Evolutionary conservation across 2,888 invertebrate species (phyloP), one percentile per base, ranked within the genome.

Genomic region (Muscina levida): DNA sequence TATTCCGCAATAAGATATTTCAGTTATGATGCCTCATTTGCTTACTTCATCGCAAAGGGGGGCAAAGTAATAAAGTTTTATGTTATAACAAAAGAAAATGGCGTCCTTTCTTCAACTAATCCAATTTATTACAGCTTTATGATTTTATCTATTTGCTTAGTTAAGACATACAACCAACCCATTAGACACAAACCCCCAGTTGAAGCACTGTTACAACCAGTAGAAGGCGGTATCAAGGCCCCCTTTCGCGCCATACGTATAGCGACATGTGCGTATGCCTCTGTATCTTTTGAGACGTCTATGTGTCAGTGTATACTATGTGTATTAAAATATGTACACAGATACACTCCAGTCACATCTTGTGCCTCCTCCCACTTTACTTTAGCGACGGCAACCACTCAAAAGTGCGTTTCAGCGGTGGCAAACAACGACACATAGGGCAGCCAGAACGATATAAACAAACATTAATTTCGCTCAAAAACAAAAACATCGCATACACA

Each of bases 121-220:
- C 88, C 88, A 88, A 88, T 88, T 88, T 88, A 89, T 89, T 88
- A 88, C 88, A 87, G 88, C 85, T 89, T 86, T 85, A 87, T 88
- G 87, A 88, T 86, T 88, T 89, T 84, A 86, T 84, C 84, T 22
- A 68, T 48, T 88, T 88, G 86, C 84, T 85, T 86, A 85, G 83
- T 70, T 42, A 31, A 74, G 70, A 73, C 72, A 57, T 66, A 73
- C 70, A 66, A 76, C 17, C 74, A 48, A 67, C 31, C 65, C 71
- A 31, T 8, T 3, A 31, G 31, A 31, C 67, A 71, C 57, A 26
- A 59, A 13, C 8, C 51, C 70, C n/a, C 51, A 56, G 56, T 51
- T 46, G 10, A 42, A 53, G 53, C 13, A 19, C 24, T 53, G 22
- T 6, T 15, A 24, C 53, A 39, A 11, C 53, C 53, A 57, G 46